Percentiles rank a stretch among this genome's conserved stretches.
Conservation (phyloP, 1,140 invertebrate species). For the Micrasema longulum region DNA sequence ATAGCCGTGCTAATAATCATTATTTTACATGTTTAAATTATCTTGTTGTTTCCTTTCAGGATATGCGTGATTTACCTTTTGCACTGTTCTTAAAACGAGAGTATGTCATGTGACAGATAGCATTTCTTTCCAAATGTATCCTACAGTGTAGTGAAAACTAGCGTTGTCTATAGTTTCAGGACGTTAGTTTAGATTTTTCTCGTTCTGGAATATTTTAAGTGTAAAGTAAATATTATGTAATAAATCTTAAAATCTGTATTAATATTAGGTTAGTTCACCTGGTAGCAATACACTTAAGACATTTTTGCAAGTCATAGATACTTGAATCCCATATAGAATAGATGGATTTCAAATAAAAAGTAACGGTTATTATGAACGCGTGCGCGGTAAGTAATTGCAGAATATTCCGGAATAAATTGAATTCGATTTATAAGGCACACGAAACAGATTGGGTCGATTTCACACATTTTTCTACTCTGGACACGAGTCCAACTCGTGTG, state of each 20-base stretch:
- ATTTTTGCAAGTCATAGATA: too few species aligned
- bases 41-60: too few species aligned
- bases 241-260: background rate
- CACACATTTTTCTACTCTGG: conserved; percentile 10
- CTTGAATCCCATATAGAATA: too few species aligned
- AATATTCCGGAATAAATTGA: conserved; percentile 13
- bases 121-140: too few species aligned
- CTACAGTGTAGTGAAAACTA: too few species aligned
- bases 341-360: background rate
- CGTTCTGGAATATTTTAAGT: background rate
- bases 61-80: too few species aligned
- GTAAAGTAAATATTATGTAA: background rate
- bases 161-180: too few species aligned
- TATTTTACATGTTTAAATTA: too few species aligned
- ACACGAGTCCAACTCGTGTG: conserved; percentile 19
- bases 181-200: background rate
- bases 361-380: background rate
- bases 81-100: too few species aligned
- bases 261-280: background rate
- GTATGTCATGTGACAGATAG: too few species aligned
- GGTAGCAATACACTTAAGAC: background rate
- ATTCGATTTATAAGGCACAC: conserved; percentile 26
- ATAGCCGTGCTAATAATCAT: too few species aligned
- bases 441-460: conserved; percentile 27
- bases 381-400: conserved; percentile 25